These are phyloP conservation scores for Sanderia malayensis DNA, from an alignment of 30 jellyfish, hydroid and myxozoan genomes.

Conservation along the genomic window DNA sequence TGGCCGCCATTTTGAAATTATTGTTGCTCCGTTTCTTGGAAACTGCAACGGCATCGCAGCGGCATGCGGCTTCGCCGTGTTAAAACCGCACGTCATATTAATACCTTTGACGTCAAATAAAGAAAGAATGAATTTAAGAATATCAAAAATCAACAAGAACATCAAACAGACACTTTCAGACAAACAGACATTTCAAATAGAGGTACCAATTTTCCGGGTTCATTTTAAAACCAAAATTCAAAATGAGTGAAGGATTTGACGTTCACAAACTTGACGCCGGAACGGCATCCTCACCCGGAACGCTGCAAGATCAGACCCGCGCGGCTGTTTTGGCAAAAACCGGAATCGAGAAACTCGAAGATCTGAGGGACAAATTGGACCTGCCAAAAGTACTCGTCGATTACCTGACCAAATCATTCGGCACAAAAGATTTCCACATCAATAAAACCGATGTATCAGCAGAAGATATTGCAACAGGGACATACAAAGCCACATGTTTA, in stretches of 20 bases:
- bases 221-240: too few species aligned
- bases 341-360: conserved; percentile 57
- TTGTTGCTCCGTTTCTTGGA: conserved; percentile 1
- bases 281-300: conserved; percentile 15
- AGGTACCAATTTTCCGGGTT: not conserved
- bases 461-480: conserved; percentile 55
- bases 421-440: conserved; percentile 57
- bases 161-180: not conserved
- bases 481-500: conserved; percentile 54
- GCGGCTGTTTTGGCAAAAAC: conserved; percentile 43
- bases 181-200: not conserved
- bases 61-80: not conserved
- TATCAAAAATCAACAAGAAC: not conserved
- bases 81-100: not conserved
- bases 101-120: not conserved
- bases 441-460: conserved; percentile 67
- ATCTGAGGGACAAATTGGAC: conserved; percentile 30
- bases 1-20: conserved; percentile 2
- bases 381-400: conserved; percentile 48
- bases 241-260: conserved; percentile 56
- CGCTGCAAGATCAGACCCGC: conserved; percentile 52
- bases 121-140: not conserved
- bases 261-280: conserved; percentile 43
- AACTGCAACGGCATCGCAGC: not conserved
- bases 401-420: conserved; percentile 57